Base-by-base conservation (phyloP, 2,888 invertebrate species). In the Melieria omissa region DNA sequence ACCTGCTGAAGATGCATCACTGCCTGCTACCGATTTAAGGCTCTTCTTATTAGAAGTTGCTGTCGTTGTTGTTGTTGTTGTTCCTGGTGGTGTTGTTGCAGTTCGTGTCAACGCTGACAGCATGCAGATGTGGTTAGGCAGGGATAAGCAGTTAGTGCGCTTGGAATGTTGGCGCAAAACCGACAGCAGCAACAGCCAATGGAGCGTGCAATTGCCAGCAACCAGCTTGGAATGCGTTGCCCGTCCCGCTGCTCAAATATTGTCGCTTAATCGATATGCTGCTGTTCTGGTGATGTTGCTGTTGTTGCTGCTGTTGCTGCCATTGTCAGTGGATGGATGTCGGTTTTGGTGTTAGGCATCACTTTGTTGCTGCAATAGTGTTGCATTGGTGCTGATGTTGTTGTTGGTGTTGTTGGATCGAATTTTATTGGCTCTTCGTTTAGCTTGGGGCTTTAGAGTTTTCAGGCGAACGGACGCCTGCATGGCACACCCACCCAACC, bases 341-440 rank as follows among this genome's bases (percentile, higher is more conserved):
- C 9, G 14, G 49, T 12, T 12, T 44, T 60, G 16, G 47, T n/a
- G 29, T 63, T 63, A 49, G 57, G 64, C 57, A 70, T 9, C 42
- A 16, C 49, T 60, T 66, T 46, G 58, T 67, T 52, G 52, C 46
- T 58, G 49, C 67, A 60, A 9, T 65, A 41, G 46, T 47, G 57
- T 66, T 46, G 46, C 12, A 65, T 10, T 41, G 12, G 6, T 47
- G 66, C 47, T 46, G 46, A 52, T 61, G 16, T 45, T 57, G n/a
- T 66, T 66, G 41, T 57, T 57, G n/a, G 57, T 66, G 41, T 57
- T 29, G 29, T 29, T 29, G 29, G 29, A 29, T 29, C 29, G 29
- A 29, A 29, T 29, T 29, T 29, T 29, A 29, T 29, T 29, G 29
- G 29, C 29, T 29, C 29, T 29, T 29, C 29, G 29, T 29, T 29